Evolutionary conservation across 1,140 invertebrate genomes (phyloP).

Genomic region (Drosophila kohkoa): DNA sequence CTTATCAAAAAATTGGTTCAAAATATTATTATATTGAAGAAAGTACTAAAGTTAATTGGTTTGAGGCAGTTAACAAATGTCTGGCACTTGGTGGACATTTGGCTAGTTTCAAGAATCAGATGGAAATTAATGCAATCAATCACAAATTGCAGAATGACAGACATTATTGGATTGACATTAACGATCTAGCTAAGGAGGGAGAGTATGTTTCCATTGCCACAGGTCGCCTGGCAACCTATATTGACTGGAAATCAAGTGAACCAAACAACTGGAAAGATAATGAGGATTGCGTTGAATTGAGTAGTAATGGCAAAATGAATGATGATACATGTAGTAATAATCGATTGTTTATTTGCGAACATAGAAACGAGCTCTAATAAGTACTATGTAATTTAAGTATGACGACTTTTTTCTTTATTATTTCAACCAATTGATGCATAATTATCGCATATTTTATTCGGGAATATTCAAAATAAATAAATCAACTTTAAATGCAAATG

Average conservation of each 20-base stretch:
- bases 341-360: conserved; percentile 13
- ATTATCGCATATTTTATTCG: too few species aligned
- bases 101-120: neutral
- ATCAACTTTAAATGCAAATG: too few species aligned
- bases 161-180: conserved; percentile 27
- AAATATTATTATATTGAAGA: conserved; percentile 18
- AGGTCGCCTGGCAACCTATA: neutral
- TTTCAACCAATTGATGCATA: too few species aligned
- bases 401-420: too few species aligned
- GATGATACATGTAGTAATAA: neutral
- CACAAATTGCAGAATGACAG: neutral
- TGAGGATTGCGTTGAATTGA: conserved; percentile 11
- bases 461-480: too few species aligned
- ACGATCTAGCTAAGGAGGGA: conserved; percentile 1
- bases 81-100: neutral
- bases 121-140: conserved; percentile 1
- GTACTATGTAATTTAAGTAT: too few species aligned
- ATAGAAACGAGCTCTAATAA: neutral
- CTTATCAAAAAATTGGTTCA: neutral
- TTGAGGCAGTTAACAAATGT: neutral
- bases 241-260: neutral
- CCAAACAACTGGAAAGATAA: conserved; percentile 1
- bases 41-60: neutral
- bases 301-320: conserved; percentile 8
- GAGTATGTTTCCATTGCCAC: conserved; percentile 7